Evolutionary conservation across 2,888 invertebrate species (phyloP).

Genomic region (Boloria euphrosyne): DNA sequence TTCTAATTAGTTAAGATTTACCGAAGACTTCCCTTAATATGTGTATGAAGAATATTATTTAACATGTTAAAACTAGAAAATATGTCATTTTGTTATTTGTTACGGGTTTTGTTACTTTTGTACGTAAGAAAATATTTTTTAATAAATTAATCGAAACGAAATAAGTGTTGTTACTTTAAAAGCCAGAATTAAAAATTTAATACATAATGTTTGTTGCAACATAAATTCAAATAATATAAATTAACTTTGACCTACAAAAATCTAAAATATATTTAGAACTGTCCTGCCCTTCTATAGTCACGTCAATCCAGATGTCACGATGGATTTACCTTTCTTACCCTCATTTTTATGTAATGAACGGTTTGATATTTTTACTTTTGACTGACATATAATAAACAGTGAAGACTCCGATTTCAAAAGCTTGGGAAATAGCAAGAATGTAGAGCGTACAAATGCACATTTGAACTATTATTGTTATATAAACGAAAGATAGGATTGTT

Average conservation of each 20-base stretch:
- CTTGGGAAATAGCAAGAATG: no score
- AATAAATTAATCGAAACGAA: conserved; percentile 29
- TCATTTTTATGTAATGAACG: conserved; percentile 16
- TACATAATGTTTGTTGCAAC: background rate
- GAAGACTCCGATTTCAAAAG: no score
- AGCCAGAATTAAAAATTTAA: background rate
- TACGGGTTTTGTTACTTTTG: conserved; percentile 47
- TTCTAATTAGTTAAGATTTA: conserved; percentile 29
- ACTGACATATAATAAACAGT: background rate
- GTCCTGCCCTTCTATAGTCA: conserved; percentile 6
- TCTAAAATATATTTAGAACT: conserved; percentile 14
- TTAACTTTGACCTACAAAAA: background rate
- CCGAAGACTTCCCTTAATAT: conserved; percentile 21
- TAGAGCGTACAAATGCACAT: no score
- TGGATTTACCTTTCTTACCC: conserved; percentile 17
- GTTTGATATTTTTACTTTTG: background rate
- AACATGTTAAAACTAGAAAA: conserved; percentile 26
- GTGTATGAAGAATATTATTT: conserved; percentile 24
- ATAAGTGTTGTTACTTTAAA: background rate
- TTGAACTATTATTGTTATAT: no score
- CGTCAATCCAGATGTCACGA: conserved; percentile 25
- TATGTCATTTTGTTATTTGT: conserved; percentile 40
- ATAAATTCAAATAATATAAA: conserved; percentile 8
- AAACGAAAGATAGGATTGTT: no score
- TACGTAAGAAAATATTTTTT: conserved; percentile 38